Evolutionary conservation across 2,113 vertebrate species (phyloP), one percentile per base, ranked within the genome.

Genomic region (Haemorhous mexicanus): DNA sequence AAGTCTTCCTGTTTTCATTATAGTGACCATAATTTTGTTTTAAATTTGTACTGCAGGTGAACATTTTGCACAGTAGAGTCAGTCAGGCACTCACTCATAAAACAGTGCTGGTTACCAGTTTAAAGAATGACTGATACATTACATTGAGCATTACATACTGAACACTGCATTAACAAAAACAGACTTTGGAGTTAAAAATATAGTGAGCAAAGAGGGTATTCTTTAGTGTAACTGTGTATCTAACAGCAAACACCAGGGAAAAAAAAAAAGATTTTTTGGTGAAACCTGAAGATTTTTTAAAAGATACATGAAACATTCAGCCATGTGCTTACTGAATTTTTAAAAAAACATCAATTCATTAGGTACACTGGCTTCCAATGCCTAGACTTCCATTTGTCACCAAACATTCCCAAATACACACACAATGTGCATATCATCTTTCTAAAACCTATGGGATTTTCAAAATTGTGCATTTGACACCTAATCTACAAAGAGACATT

Each of bases 291-390:
- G 33, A 28, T 32, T 61, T 62, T 68, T 41, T 10, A 23, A 43
- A 66, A 74, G 4, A 16, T 16, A 76, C 9, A 41, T 69, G 41
- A 58, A 87, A 28, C 9, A 80, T 37, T 53, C n/a, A n/a, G 58
- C 23, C 14, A 26, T 59, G 24, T 43, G 9, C 15, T 52, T 55
- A 26, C 6, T 28, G 10, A 21, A 6, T 13, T 66, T 33, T 16
- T 6, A 1, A 24, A 49, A 58, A 11, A 26, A 37, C 8, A 1
- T 7, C 17, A 26, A 5, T 41, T 8, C 2, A 23, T 27, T 72
- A 79, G 63, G 7, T 22, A 55, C 23, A 72, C 8, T 70, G 28
- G 27, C 76, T 72, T 76, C 44, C 35, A 70, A 2, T 52, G 23
- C 16, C 16, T 39, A 0, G 0, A 30, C 12, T 89, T 84, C 20